Percentiles rank a stretch among this genome's conserved stretches.
phyloP scores from a whole-genome alignment of 2,113 vertebrate species.

The Oxygymnocypris stewartii region DNA sequence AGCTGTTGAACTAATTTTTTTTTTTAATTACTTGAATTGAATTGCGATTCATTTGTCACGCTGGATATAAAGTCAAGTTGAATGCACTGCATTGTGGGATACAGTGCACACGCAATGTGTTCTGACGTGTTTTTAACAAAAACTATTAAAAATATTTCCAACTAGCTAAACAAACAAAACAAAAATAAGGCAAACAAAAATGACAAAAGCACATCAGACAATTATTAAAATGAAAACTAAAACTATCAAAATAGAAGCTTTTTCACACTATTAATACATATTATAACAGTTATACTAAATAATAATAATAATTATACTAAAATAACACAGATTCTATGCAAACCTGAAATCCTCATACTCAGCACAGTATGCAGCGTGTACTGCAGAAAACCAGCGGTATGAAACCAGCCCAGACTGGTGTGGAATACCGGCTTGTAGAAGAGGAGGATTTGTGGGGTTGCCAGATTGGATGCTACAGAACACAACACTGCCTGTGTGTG shows the following conservation, averaged over 20 bases:
- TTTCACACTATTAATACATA: neutral
- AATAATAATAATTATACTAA: neutral
- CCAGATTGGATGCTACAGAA: slow-evolving; percentile 8
- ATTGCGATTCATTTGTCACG: neutral
- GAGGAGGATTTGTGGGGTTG: slow-evolving; percentile 7
- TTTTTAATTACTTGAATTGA: neutral
- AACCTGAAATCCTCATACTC: neutral
- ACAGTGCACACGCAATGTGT: neutral
- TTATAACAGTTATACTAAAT: too few relatives aligned
- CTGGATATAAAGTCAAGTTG: neutral
- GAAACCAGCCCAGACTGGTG: neutral
- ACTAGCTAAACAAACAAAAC: too few relatives aligned
- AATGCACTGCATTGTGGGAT: neutral
- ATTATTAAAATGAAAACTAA: neutral
- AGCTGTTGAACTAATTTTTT: too few relatives aligned
- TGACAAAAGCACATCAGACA: neutral
- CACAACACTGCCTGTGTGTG: neutral
- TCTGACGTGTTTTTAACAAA: neutral
- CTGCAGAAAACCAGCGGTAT: neutral
- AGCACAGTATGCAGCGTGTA: neutral
- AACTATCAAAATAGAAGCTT: neutral
- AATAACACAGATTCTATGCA: neutral
- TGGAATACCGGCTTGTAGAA: neutral
- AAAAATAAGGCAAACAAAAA: too few relatives aligned
- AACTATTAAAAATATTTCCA: neutral